These are phyloP conservation scores for Ophioderma brevispina DNA, from an alignment of 35 echinoderm and acorn worm species.

Conservation along the genomic window DNA sequence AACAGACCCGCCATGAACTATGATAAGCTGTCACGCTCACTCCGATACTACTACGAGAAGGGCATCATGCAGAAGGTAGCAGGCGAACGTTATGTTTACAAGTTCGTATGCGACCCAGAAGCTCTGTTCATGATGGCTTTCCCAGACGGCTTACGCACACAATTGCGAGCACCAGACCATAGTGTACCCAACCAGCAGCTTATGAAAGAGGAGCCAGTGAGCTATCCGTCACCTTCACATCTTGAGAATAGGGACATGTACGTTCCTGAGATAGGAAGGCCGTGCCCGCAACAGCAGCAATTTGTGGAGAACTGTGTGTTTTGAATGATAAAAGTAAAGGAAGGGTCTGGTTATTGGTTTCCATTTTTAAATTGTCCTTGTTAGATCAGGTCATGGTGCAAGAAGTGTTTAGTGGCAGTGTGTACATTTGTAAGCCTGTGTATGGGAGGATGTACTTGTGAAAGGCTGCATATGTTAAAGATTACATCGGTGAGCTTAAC, in stretches of 20 bases:
- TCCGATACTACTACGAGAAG: conserved; percentile 98
- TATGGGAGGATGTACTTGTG: no score
- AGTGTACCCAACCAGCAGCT: conserved; percentile 56
- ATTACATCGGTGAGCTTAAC: no score
- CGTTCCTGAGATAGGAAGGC: conserved; percentile 50
- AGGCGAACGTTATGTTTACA: conserved; percentile 98
- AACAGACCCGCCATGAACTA: conserved; percentile 99
- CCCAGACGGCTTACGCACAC: conserved; percentile 75
- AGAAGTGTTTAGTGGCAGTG: no score
- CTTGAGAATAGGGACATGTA: conserved; percentile 49
- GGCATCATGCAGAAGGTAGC: conserved; percentile 99
- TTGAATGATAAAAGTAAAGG: background rate
- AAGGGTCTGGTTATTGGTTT: background rate
- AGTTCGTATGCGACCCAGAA: conserved; percentile 99
- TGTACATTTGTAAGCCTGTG: no score
- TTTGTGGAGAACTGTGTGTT: conserved; percentile 44
- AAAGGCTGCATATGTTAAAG: no score
- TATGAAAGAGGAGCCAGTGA: conserved; percentile 28
- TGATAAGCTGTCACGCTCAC: conserved; percentile 94
- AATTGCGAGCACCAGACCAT: conserved; percentile 54
- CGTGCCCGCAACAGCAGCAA: conserved; percentile 49
- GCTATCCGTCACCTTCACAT: background rate
- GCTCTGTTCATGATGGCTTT: conserved; percentile 98
- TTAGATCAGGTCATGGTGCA: no score
- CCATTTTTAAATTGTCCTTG: no score